A percentile compares a stretch with the other conserved stretches of the same genome.
Evolutionary conservation across 23 tunicate species (phyloP).

Genomic region (Pegea sp.): DNA sequence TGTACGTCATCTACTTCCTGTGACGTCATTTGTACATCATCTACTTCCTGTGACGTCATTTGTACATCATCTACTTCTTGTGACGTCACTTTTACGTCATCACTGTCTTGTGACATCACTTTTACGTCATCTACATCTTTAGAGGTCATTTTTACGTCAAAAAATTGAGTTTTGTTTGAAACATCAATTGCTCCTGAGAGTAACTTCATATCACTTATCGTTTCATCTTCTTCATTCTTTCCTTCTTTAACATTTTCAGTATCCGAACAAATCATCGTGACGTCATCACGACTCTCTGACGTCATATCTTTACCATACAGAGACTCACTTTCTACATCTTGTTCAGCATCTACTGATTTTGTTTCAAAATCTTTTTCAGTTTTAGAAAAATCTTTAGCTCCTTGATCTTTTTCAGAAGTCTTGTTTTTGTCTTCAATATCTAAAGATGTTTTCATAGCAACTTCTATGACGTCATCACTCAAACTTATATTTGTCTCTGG

Average conservation of each 20-base stretch:
- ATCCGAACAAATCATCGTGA: background rate
- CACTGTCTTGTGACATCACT: background rate
- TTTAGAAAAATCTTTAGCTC: background rate
- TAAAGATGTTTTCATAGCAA: too few relatives aligned
- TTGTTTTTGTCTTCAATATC: background rate
- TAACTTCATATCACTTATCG: background rate
- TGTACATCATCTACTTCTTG: background rate
- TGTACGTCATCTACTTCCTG: background rate
- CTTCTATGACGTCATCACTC: too few relatives aligned
- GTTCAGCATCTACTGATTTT: background rate
- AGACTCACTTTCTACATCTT: slow-evolving; percentile 4
- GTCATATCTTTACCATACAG: slow-evolving; percentile 2
- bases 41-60: background rate
- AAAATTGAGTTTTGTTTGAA: background rate
- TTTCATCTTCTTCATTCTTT: background rate
- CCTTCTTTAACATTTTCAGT: background rate
- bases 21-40: too few relatives aligned
- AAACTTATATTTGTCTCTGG: too few relatives aligned
- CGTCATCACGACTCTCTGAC: background rate
- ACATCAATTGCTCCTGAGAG: background rate
- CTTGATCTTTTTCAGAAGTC: slow-evolving; percentile 1
- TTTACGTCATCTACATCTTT: background rate
- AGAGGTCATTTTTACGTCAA: background rate
- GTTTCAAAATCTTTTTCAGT: background rate
- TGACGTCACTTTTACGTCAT: background rate